Conservation (phyloP, 2,113 vertebrate genomes). For the Datnioides undecimradiatus region DNA sequence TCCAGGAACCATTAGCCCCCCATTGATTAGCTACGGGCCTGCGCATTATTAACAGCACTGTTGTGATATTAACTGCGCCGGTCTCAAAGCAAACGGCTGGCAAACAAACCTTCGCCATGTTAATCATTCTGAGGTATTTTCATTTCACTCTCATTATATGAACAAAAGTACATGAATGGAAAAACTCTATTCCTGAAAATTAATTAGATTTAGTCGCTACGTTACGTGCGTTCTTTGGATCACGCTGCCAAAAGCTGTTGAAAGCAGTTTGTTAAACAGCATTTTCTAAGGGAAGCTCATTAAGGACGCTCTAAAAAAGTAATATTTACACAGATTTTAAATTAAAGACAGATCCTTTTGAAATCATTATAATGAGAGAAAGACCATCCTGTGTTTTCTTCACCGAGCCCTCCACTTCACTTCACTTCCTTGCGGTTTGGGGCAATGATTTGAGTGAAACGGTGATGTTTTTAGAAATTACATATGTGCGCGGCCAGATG, state of each 20-base stretch:
- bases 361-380: not conserved
- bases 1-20: conserved; percentile 52
- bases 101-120: conserved; percentile 1
- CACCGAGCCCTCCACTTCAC: not conserved
- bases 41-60: conserved; percentile 17
- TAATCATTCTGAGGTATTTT: not conserved
- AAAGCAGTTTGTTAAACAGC: not conserved
- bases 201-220: not conserved
- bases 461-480: not conserved
- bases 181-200: not conserved
- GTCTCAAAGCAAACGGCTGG: not conserved
- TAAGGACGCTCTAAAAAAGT: not conserved
- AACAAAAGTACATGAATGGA: not conserved
- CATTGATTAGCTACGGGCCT: conserved; percentile 35
- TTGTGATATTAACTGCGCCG: conserved; percentile 6
- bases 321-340: not conserved
- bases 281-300: not conserved
- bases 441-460: conserved; percentile 13
- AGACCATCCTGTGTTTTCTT: not conserved
- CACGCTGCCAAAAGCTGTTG: not conserved
- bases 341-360: not conserved
- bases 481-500: conserved; percentile 35
- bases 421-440: not conserved
- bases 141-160: not conserved
- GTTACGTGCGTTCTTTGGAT: not conserved